Evolutionary conservation across 2,113 vertebrate species (phyloP), one percentile per base, ranked within the genome.

Genomic region (Epinephelus lanceolatus): DNA sequence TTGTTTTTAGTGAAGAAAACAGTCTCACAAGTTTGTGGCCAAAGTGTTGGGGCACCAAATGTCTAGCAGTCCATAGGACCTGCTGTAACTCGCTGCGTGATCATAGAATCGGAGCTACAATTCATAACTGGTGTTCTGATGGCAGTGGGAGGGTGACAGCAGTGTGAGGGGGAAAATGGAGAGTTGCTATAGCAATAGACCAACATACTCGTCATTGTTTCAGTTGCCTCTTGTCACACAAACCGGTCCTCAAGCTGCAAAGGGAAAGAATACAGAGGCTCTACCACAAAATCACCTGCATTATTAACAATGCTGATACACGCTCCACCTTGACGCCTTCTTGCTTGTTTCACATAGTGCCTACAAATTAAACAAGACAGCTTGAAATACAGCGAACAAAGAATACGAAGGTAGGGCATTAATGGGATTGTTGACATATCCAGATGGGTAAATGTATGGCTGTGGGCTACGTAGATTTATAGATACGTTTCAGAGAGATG

Each of bases 181-280:
- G 4, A 45, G 30, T 61, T 69, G 63, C 30, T 61, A 53, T 61
- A 53, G 56, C 33, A 82, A 55, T 69, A 62, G 51, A 21, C 47
- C 60, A 25, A 56, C 56, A 45, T 47, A 56, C 4, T 18, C 49
- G 25, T 19, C 3, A 79, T 53, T 51, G 18, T 72, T 65, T 80
- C 23, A 56, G 5, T 23, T 56, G 37, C 19, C 11, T 23, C 5
- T 62, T 51, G 5, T 53, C 40, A 45, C 8, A n/a, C 7, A 55
- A 25, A 23, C 3, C 23, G n/a, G 52, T n/a, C 2, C 2, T 53
- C 45, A 23, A 17, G 23, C 21, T 42, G 23, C 37, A 66, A 55
- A 13, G 6, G 12, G 23, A n/a, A 37, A 40, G 3, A 27, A 40
- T 11, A 15, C 21, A 37, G 45, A 70, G n/a, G 30, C 21, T 66